Percentiles rank a stretch among this genome's conserved stretches.
phyloP scores from a whole-genome alignment of 2,797 vertebrate genomes.

The Cossypha caffra region DNA sequence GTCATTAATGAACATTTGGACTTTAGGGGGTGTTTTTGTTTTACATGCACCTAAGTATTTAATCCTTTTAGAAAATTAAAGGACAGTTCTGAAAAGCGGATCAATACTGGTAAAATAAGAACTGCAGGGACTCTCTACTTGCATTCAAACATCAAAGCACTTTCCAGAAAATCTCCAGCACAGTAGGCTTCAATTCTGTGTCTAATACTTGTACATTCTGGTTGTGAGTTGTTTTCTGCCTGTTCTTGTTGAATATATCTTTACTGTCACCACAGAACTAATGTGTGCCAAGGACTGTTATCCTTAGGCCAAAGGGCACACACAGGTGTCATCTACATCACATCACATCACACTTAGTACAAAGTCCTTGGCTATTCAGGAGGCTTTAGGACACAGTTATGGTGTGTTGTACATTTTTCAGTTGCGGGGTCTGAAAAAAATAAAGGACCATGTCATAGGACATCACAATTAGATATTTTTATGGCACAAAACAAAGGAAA shows the following conservation, averaged over 20 bases:
- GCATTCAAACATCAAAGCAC: not conserved
- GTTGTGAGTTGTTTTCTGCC: not conserved
- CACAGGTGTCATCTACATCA: not conserved
- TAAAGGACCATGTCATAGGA: not conserved
- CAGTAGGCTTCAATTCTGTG: not conserved
- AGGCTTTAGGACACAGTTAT: not conserved
- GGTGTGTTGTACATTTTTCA: not conserved
- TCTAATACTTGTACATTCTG: not conserved
- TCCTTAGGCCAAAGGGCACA: not conserved
- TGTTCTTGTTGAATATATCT: not conserved
- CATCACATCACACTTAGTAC: fast-evolving
- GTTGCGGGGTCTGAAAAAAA: not conserved
- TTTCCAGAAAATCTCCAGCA: not conserved
- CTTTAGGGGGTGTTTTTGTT: not conserved
- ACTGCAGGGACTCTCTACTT: not conserved
- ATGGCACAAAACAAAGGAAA: not conserved
- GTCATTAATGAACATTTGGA: not conserved
- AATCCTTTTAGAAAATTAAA: not conserved
- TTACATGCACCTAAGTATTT: not conserved
- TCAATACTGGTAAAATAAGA: not conserved
- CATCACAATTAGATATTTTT: not conserved
- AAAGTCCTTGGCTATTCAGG: not conserved
- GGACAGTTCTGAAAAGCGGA: not conserved
- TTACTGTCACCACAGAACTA: not conserved
- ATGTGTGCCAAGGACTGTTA: not conserved